phyloP scores from a whole-genome alignment of 2,113 vertebrate genomes.

The Dipodomys spectabilis region DNA sequence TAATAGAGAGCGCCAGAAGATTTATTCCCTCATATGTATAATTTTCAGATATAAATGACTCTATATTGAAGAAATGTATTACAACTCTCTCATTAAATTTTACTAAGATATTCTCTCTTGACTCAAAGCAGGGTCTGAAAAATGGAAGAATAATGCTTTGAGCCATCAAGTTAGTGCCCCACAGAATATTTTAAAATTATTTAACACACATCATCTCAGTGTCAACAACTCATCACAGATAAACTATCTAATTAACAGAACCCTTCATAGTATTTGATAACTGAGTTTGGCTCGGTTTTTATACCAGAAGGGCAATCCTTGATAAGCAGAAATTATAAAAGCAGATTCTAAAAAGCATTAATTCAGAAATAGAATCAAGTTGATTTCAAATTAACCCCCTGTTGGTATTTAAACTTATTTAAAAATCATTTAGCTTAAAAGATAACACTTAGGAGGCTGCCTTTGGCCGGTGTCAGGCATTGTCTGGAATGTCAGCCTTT shows the following conservation, averaged over 20 bases:
- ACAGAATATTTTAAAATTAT: constrained; percentile 91
- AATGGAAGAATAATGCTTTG: constrained; percentile 86
- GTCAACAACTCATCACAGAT: constrained; percentile 92
- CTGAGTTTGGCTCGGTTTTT: constrained; percentile 90
- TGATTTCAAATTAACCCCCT: constrained; percentile 88
- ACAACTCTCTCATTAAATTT: constrained; percentile 81
- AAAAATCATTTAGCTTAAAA: constrained; percentile 66
- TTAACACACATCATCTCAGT: constrained; percentile 91
- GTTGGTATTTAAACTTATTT: constrained; percentile 79
- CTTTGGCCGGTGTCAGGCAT: constrained; percentile 75
- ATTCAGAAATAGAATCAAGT: constrained; percentile 85
- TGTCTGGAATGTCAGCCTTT: constrained; percentile 68
- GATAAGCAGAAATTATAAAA: constrained; percentile 91
- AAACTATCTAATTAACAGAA: constrained; percentile 92
- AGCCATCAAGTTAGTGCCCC: constrained; percentile 86
- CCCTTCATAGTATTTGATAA: constrained; percentile 91
- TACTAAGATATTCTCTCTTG: constrained; percentile 80
- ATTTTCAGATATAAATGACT: constrained; percentile 77
- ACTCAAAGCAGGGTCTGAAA: constrained; percentile 83
- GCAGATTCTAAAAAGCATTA: constrained; percentile 86
- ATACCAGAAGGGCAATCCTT: constrained; percentile 91
- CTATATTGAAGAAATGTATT: constrained; percentile 81
- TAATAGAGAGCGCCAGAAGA: constrained; percentile 70
- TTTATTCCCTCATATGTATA: constrained; percentile 75
- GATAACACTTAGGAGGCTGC: constrained; percentile 60